phyloP scores from a whole-genome alignment of 2,888 invertebrate genomes.

The Timema podura region DNA sequence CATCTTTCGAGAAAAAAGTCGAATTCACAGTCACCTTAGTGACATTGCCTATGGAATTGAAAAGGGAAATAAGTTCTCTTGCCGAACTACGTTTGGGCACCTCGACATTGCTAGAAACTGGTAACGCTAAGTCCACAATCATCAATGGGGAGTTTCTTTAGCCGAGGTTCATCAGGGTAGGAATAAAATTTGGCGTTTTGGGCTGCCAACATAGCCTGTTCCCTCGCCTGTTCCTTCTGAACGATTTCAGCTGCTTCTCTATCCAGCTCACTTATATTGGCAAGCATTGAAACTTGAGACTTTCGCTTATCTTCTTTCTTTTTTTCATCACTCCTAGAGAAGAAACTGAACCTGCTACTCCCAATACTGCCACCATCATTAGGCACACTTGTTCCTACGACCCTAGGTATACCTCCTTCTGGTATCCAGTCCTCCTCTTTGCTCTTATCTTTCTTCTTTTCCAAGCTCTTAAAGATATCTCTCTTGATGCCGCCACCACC shows the following conservation, averaged over 20 bases:
- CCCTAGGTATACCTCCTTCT: conserved; percentile 55
- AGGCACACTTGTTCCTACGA: conserved; percentile 34
- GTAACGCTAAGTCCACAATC: conserved; percentile 19
- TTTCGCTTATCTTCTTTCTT: conserved; percentile 50
- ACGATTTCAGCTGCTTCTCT: conserved; percentile 73
- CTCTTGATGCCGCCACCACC: conserved; percentile 37
- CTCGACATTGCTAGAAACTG: conserved; percentile 38
- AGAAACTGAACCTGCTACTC: conserved; percentile 28
- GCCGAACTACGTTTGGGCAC: conserved; percentile 42
- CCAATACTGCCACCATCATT: conserved; percentile 24
- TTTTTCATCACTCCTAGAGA: conserved; percentile 32
- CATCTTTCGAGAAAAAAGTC: conserved; percentile 52
- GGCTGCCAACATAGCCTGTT: conserved; percentile 36
- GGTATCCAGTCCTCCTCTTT: conserved; percentile 43
- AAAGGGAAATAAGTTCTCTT: conserved; percentile 57
- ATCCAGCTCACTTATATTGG: conserved; percentile 75
- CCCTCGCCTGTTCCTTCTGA: conserved; percentile 50
- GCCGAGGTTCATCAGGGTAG: conserved; percentile 24
- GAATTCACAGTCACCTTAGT: conserved; percentile 52
- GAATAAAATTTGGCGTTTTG: conserved; percentile 40
- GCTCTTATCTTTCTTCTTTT: conserved; percentile 30
- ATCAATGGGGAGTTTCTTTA: background rate
- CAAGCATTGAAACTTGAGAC: conserved; percentile 58
- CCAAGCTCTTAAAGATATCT: conserved; percentile 31
- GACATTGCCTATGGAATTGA: conserved; percentile 58